These are phyloP conservation scores for Cistogaster globosa DNA, from an alignment of 2,888 invertebrate species.

Conservation along the genomic window DNA sequence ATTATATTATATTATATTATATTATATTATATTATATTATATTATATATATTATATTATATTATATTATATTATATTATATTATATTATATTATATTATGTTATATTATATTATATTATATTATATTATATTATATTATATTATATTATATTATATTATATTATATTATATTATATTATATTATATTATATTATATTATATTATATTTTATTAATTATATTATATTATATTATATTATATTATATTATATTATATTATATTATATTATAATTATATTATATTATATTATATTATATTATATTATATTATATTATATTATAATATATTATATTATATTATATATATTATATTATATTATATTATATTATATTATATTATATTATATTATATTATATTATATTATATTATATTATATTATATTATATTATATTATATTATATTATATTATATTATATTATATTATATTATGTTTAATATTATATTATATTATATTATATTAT, in stretches of 20 bases:
- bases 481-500: too few relatives aligned
- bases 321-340: slow-evolving; percentile 25
- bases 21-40: slow-evolving; percentile 25
- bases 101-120: slow-evolving; percentile 25
- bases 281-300: slow-evolving; percentile 29
- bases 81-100: slow-evolving; percentile 27
- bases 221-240: slow-evolving; percentile 29
- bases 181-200: slow-evolving; percentile 26
- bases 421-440: slow-evolving; percentile 16
- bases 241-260: slow-evolving; percentile 29
- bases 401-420: slow-evolving; percentile 20
- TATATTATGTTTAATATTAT: slow-evolving; percentile 16
- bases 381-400: slow-evolving; percentile 18
- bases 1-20: background rate
- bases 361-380: slow-evolving; percentile 14
- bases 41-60: slow-evolving; percentile 22
- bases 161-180: slow-evolving; percentile 29
- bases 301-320: slow-evolving; percentile 14
- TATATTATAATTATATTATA: slow-evolving; percentile 28
- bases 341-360: slow-evolving; percentile 29
- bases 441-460: slow-evolving; percentile 28
- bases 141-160: slow-evolving; percentile 25
- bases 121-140: slow-evolving; percentile 6
- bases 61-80: slow-evolving; percentile 25
- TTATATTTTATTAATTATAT: slow-evolving; percentile 28